These are phyloP conservation scores for Origma solitaria DNA, from an alignment of 2,113 vertebrate genomes.

Conservation along the genomic window DNA sequence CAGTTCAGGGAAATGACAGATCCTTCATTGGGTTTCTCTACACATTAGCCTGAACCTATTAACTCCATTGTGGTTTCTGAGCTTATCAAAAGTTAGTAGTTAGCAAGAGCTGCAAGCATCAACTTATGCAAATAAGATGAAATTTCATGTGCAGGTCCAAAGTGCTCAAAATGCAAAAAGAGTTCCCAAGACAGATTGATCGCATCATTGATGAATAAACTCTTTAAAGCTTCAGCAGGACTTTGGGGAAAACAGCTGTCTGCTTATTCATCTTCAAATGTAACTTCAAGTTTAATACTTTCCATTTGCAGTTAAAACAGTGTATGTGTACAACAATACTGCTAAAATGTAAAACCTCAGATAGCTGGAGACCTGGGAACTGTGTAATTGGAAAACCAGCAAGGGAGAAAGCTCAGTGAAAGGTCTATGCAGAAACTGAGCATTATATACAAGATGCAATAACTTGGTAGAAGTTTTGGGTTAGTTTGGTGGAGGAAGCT, in stretches of 20 bases:
- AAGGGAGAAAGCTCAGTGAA: neutral
- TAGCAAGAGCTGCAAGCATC: neutral
- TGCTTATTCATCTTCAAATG: neutral
- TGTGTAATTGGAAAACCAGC: neutral
- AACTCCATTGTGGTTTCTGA: neutral
- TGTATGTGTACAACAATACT: neutral
- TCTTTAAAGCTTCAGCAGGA: neutral
- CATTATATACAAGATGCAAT: fast-evolving
- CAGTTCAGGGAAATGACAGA: neutral
- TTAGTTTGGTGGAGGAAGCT: neutral
- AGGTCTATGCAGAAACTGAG: neutral
- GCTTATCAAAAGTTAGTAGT: neutral
- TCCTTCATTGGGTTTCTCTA: neutral
- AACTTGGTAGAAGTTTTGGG: neutral
- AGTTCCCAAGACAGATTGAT: neutral
- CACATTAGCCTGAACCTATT: neutral
- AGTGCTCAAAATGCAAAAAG: neutral
- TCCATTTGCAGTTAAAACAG: neutral
- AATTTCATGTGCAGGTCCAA: neutral
- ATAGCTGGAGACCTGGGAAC: neutral
- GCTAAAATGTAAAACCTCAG: neutral
- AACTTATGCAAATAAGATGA: neutral
- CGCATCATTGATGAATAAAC: neutral
- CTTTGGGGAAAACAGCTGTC: neutral
- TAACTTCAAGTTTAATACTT: neutral